Conservation (phyloP, 2,113 vertebrate species). For the Rhynchopsitta pachyrhyncha region DNA sequence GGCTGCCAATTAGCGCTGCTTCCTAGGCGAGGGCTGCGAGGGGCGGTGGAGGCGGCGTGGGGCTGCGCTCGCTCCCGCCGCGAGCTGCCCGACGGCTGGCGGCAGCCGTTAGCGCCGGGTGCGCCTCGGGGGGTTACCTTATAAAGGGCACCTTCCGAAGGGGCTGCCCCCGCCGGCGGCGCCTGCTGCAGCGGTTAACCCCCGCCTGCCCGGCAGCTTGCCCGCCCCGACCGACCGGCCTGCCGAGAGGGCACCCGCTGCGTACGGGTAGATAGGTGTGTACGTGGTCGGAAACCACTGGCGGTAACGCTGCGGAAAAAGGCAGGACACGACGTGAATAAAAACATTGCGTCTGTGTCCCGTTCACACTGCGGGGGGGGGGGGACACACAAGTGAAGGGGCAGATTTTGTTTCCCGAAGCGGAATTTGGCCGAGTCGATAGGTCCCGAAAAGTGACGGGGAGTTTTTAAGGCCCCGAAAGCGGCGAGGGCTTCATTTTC, state of each 20-base stretch:
- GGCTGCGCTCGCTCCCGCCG: accelerated
- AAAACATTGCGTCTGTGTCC: neutral
- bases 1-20: neutral
- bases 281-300: neutral
- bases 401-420: neutral
- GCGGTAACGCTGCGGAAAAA: neutral
- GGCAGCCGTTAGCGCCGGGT: no score
- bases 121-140: no score
- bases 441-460: accelerated
- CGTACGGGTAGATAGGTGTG: accelerated
- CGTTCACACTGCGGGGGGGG: neutral
- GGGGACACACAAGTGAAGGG: no score
- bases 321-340: neutral
- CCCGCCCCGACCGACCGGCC: neutral
- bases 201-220: neutral
- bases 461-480: neutral
- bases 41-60: neutral
- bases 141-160: neutral
- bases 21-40: neutral
- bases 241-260: neutral
- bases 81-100: accelerated
- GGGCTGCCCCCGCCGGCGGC: neutral
- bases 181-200: neutral
- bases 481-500: neutral
- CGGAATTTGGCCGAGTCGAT: neutral